Evolutionary conservation across 2,797 vertebrate genomes (phyloP).

Genomic region (Gymnothorax reevesii): DNA sequence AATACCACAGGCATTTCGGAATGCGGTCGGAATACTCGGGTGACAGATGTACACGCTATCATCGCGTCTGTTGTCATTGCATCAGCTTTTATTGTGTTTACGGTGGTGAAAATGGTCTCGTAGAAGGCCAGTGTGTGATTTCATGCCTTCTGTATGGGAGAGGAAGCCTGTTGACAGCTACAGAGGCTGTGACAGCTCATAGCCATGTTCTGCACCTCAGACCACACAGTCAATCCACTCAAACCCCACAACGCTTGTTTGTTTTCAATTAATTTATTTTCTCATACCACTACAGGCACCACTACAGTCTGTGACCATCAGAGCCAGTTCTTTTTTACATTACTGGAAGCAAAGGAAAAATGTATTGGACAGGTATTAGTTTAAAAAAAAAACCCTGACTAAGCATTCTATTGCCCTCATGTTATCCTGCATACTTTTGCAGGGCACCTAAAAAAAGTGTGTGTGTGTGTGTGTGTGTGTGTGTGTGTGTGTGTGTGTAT

Average conservation of each 20-base stretch:
- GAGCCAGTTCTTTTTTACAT: background rate
- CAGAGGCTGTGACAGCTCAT: background rate
- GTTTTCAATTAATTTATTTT: background rate
- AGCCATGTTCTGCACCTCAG: background rate
- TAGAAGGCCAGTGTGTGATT: background rate
- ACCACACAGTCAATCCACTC: background rate
- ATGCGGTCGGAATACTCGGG: slow-evolving; percentile 33
- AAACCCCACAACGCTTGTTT: background rate
- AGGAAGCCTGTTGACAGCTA: background rate
- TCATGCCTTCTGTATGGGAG: background rate
- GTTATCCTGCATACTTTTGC: background rate
- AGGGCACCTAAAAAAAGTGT: background rate
- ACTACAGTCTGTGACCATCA: background rate
- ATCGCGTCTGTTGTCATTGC: background rate
- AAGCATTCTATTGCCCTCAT: background rate
- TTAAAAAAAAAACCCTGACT: background rate
- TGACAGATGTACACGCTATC: background rate
- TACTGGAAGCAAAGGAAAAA: background rate
- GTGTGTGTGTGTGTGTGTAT: background rate
- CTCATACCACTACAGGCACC: background rate
- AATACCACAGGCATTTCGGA: slow-evolving; percentile 16
- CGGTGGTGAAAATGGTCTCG: background rate
- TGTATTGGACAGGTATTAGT: background rate
- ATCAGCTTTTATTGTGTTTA: background rate
- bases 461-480: background rate